Conservation (phyloP, 2,888 invertebrate genomes). For the Chironomus tentans region DNA sequence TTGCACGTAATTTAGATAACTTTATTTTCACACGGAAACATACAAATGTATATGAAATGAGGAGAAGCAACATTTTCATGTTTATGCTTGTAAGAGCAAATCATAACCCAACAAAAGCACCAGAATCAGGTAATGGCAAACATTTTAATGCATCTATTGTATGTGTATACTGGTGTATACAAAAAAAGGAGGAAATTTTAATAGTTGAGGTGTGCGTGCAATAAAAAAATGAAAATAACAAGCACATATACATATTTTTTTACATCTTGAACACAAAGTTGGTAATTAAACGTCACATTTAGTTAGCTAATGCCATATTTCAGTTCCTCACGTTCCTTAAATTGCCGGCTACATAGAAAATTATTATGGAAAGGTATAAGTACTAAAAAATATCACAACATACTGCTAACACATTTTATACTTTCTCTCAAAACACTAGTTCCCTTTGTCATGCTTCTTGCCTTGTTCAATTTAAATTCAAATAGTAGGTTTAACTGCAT, state of each 20-base stretch:
- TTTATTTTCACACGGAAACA: too few species aligned
- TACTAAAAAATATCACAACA: too few species aligned
- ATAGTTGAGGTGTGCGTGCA: background rate
- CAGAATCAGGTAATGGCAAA: background rate
- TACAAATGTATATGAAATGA: too few species aligned
- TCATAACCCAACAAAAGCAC: too few species aligned
- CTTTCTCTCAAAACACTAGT: background rate
- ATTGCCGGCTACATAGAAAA: background rate
- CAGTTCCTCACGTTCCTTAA: conserved; percentile 17
- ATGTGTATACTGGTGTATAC: too few species aligned
- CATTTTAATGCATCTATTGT: background rate
- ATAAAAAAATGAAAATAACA: background rate
- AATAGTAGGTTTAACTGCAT: background rate
- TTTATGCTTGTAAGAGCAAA: too few species aligned
- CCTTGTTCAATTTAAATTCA: background rate
- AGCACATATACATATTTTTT: too few species aligned
- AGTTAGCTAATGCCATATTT: conserved; percentile 16
- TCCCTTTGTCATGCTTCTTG: background rate
- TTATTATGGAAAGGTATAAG: too few species aligned
- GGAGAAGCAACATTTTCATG: too few species aligned
- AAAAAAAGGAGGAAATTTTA: too few species aligned
- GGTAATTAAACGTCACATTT: conserved; percentile 23
- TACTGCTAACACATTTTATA: too few species aligned
- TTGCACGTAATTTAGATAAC: too few species aligned
- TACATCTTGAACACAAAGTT: background rate